Evolutionary conservation across 2,888 invertebrate genomes (phyloP), one percentile per base, ranked within the genome.

Genomic region (Perdita meconis): DNA sequence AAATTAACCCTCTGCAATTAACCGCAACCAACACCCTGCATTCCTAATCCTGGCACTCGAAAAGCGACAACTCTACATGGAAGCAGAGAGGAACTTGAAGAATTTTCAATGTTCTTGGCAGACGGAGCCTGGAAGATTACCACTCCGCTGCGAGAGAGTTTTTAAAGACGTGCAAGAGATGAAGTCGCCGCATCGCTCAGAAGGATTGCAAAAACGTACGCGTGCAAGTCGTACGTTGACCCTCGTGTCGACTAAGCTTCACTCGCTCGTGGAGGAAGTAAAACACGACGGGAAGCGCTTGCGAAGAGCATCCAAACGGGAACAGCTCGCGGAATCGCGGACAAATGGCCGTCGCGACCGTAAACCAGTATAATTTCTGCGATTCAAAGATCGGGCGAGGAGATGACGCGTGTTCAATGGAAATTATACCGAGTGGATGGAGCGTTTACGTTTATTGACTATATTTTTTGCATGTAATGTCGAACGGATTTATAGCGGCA

Each of bases 391-490:
- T 67, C 26, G 36, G 10, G 24, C n/a, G 13, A 24, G 26, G 57
- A 16, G 59, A 50, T 60, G 60, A 16, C 8, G 59, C 13, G 38
- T 5, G 38, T 44, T 44, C 40, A 36, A 61, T 68, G 34, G 69
- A 61, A 68, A 60, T 68, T 72, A 53, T 44, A n/a, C 56, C 24
- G 16, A 24, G 12, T 16, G 22, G 26, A 64, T 50, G 10, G 38
- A 24, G 16, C 34, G 57, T 63, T 56, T 38, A 56, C 22, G 38
- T 44, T 47, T 13, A 47, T 24, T 26, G 30, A 40, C 40, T 38
- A 40, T 38, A 66, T 66, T 70, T 71, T n/a, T 65, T 71, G 51
- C 50, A 71, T 59, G 47, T 50, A 69, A 61, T 47, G 40, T 5
- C 3, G 5, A 26, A 5, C 22, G 59, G 50, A 61, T 70, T 61